A percentile compares a stretch with the other conserved stretches of the same genome.
Evolutionary conservation across 2,888 invertebrate species (phyloP).

Genomic region (Sinopyrophorus schimmeli): DNA sequence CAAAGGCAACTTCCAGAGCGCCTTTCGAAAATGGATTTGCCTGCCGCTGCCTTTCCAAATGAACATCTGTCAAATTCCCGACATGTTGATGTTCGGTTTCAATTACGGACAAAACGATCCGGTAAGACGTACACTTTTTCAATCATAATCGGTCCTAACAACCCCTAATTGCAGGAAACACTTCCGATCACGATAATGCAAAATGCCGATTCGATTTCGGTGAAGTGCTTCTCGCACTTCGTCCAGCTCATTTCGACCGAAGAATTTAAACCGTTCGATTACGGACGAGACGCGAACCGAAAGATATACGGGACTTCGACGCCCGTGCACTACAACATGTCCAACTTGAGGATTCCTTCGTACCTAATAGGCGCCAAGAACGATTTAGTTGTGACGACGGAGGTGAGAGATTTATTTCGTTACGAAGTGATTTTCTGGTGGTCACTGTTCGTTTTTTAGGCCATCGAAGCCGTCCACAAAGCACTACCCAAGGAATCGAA

Average conservation of each 20-base stretch:
- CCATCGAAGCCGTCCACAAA: conserved; percentile 48
- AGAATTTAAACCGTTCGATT: conserved; percentile 62
- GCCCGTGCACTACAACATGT: conserved; percentile 63
- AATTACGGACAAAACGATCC: conserved; percentile 35
- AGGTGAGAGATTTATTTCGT: conserved; percentile 47
- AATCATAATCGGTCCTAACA: not conserved
- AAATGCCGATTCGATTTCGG: conserved; percentile 49
- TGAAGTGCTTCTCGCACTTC: conserved; percentile 48
- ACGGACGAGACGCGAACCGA: conserved; percentile 58
- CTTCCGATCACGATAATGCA: conserved; percentile 49
- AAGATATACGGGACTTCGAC: conserved; percentile 57
- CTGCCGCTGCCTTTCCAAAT: conserved; percentile 31
- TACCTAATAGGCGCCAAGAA: conserved; percentile 65
- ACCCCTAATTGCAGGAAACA: conserved; percentile 43
- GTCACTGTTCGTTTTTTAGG: conserved; percentile 42
- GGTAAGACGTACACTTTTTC: conserved; percentile 13
- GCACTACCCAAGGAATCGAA: conserved; percentile 42
- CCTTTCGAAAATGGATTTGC: conserved; percentile 15
- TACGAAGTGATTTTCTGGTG: not conserved
- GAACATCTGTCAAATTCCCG: conserved; percentile 29
- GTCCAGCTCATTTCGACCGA: conserved; percentile 44
- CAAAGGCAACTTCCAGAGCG: too few species aligned
- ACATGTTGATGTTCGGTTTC: conserved; percentile 28
- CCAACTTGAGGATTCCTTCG: conserved; percentile 63
- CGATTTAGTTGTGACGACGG: conserved; percentile 63